Conservation (phyloP, 2,113 vertebrate species). For the Clinocottus analis region DNA sequence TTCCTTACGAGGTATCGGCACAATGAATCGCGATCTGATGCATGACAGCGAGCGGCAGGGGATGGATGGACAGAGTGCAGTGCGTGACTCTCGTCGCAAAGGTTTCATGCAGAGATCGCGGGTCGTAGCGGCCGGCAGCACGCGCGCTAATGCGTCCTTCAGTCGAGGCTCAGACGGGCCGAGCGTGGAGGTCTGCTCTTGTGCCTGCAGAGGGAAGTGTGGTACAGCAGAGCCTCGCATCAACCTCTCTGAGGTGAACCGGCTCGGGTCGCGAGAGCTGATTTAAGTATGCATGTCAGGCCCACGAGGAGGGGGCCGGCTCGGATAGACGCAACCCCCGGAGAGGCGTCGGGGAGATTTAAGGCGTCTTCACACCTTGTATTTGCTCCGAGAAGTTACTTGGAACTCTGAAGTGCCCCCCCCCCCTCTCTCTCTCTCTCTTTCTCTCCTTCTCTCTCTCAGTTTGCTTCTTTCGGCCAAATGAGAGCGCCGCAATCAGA, state of each 20-base stretch:
- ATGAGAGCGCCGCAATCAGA: constrained; percentile 47
- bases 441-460: constrained; percentile 39
- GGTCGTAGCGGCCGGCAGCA: constrained; percentile 4
- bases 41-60: constrained; percentile 12
- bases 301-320: constrained; percentile 6
- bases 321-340: constrained; percentile 43
- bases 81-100: background rate
- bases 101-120: constrained; percentile 4
- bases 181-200: constrained; percentile 41
- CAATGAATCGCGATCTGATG: constrained; percentile 9
- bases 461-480: constrained; percentile 42
- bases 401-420: constrained; percentile 40
- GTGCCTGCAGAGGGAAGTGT: constrained; percentile 72
- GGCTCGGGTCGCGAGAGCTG: constrained; percentile 24
- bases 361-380: constrained; percentile 55
- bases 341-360: constrained; percentile 52
- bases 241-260: constrained; percentile 41
- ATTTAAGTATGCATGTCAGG: constrained; percentile 63
- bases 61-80: background rate
- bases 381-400: constrained; percentile 44
- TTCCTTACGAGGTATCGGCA: constrained; percentile 22
- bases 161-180: constrained; percentile 17
- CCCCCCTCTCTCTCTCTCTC: constrained; percentile 32
- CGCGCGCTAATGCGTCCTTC: background rate
- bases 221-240: constrained; percentile 50